Evolutionary conservation across 1,140 invertebrate genomes (phyloP), one percentile per base, ranked within the genome.

Genomic region (Trachymyrmex cornetzi): DNA sequence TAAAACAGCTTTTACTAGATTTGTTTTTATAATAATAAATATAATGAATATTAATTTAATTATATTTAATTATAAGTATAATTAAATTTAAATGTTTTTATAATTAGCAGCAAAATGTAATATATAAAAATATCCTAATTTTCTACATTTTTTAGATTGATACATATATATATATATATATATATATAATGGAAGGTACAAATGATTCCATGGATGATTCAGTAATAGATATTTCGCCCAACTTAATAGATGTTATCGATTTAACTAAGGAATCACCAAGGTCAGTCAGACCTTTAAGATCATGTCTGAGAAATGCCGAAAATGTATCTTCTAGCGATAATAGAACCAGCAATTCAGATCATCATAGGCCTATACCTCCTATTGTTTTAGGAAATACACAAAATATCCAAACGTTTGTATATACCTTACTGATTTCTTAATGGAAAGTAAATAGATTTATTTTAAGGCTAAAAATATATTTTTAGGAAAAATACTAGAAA

Each of bases 261-360:
- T 82, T 92, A 64, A 92, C 92, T 0, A n/a, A 89, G 66, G 92
- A 92, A 22, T 87, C 85, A 11, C 86, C 91, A 66, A 16, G 6
- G 3, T 24, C 66, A 24, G 66, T 57, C 55, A 77, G 24, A 82
- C 1, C 30, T 75, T 74, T 55, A 5, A 82, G n/a, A 71, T 11
- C 19, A 59, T 19, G 1, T 24, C 30, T 14, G 1, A 71, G 34
- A 27, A n/a, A 16, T 53, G 0, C 0, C 4, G n/a, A 24, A 57
- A 63, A 34, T 66, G 19, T 12, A 74, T 16, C n/a, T 67, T n/a
- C 19, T 2, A 44, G 7, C 34, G 24, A 0, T 57, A 14, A 22
- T 48, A 0, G 0, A 59, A 4, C 22, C 22, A 16, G 2, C 14
- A 87, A 24, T 0, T 16, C 53, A 55, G 1, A n/a, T 24, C 0